Conservation (phyloP, 35 echinoderm and acorn worm species). For the Apostichopus japonicus region DNA sequence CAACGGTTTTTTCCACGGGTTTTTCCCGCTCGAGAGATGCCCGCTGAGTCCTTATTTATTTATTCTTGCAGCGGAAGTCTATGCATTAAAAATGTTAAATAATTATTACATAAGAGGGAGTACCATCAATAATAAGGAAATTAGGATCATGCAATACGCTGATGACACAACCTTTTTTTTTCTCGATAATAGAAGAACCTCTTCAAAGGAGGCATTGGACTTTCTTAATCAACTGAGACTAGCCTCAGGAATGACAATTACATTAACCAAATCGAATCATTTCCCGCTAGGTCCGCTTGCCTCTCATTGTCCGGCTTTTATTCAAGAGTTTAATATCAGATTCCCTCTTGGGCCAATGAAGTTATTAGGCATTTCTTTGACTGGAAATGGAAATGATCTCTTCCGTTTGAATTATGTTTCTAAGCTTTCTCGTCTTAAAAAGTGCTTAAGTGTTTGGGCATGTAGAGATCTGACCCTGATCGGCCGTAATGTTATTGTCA, state of each 20-base stretch:
- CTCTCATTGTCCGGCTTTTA: background rate
- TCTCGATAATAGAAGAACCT: background rate
- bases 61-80: background rate
- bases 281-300: background rate
- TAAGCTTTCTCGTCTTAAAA: too few relatives aligned
- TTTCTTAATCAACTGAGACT: background rate
- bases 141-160: too few relatives aligned
- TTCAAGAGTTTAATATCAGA: background rate
- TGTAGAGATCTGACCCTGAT: background rate
- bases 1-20: constrained; percentile 5
- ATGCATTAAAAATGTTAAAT: background rate
- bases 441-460: background rate
- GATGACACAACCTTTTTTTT: background rate
- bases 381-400: too few relatives aligned
- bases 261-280: background rate
- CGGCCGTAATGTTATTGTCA: background rate
- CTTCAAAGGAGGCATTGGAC: too few relatives aligned
- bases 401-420: too few relatives aligned
- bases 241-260: constrained; percentile 17
- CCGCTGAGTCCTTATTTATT: too few relatives aligned
- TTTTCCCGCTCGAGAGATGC: background rate
- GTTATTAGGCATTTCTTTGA: background rate
- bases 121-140: background rate
- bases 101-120: background rate
- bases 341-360: background rate